Evolutionary conservation across 2,888 invertebrate genomes (phyloP), one percentile per base, ranked within the genome.

Genomic region (Nysson spinosus): DNA sequence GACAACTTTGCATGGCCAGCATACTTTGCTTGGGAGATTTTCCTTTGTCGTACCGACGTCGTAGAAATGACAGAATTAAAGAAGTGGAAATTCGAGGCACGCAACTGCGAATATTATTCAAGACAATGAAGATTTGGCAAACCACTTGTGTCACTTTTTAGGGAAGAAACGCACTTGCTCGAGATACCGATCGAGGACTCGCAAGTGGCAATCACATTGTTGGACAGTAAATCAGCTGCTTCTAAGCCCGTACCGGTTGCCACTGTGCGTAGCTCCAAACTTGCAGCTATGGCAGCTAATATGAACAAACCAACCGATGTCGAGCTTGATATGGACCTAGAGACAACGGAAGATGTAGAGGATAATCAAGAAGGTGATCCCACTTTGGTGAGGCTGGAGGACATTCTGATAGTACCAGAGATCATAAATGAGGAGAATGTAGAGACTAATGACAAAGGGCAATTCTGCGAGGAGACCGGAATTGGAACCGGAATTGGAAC

Each of bases 211-310:
- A 44, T 62, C 6, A 19, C 49, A 17, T 30, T 67, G 17, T 11
- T 68, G 54, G 57, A 71, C 19, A 68, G 46, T 50, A 60, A 54
- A n/a, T 19, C 34, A 12, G 14, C 11, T 20, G 9, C 14, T 9
- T 34, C 69, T 2, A 86, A 84, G 24, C 77, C 84, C 0, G 61
- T 87, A 7, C 85, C 87, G 0, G 3, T 79, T 0, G 81, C 83
- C 2, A 81, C 83, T n/a, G 61, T 83, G 22, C 79, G 85, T 39
- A 87, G 87, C 49, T 84, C 87, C 0, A 87, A 87, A 22, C 78
- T 87, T 0, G 81, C 81, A 2, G 87, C 87, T 0, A 87, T 87
- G 87, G 87, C 82, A 6, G 85, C 86, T 2, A 86, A 83, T 37
- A 82, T 87, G 67, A 83, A 80, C n/a, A 80, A 77, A 47, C 28